Percentiles rank a stretch among this genome's conserved stretches.
These are phyloP conservation scores for Leptinotarsa rubiginosa DNA, from an alignment of 2,888 invertebrate species.

Conservation along the genomic window DNA sequence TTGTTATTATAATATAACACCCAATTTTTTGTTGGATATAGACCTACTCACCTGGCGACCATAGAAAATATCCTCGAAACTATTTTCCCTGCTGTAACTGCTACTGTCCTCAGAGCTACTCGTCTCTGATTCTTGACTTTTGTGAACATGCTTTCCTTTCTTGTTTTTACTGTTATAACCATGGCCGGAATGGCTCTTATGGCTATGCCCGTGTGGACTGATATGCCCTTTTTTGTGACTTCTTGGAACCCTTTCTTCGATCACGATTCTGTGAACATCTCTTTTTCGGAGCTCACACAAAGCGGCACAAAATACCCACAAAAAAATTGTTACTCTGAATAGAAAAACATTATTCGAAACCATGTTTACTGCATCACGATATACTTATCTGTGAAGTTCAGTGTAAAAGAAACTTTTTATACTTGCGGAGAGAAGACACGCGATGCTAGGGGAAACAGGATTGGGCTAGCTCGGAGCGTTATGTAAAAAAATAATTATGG, in stretches of 20 bases:
- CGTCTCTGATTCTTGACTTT: conserved; percentile 21
- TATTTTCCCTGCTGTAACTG: conserved; percentile 34
- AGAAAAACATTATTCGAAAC: conserved; percentile 4
- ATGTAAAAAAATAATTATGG: conserved; percentile 1
- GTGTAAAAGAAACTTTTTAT: conserved; percentile 31
- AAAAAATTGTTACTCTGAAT: conserved; percentile 19
- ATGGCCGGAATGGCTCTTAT: conserved; percentile 2
- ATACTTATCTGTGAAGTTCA: conserved; percentile 3
- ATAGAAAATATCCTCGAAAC: conserved; percentile 31
- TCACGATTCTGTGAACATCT: conserved; percentile 36
- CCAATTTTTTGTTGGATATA: not conserved
- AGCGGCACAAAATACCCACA: conserved; percentile 27
- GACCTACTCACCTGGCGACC: conserved; percentile 16
- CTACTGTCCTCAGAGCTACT: conserved; percentile 31
- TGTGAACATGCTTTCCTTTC: not conserved
- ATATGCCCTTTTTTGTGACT: conserved; percentile 27
- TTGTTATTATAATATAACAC: no score
- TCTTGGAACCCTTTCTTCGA: conserved; percentile 32
- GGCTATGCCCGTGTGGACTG: not conserved
- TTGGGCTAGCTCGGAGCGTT: conserved; percentile 20
- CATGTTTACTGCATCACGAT: conserved; percentile 23
- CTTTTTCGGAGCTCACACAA: conserved; percentile 30
- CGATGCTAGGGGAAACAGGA: conserved; percentile 31
- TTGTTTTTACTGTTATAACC: conserved; percentile 15
- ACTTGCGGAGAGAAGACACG: conserved; percentile 24